Evolutionary conservation across 2,888 invertebrate genomes (phyloP).

Genomic region (Cantharis rufa): DNA sequence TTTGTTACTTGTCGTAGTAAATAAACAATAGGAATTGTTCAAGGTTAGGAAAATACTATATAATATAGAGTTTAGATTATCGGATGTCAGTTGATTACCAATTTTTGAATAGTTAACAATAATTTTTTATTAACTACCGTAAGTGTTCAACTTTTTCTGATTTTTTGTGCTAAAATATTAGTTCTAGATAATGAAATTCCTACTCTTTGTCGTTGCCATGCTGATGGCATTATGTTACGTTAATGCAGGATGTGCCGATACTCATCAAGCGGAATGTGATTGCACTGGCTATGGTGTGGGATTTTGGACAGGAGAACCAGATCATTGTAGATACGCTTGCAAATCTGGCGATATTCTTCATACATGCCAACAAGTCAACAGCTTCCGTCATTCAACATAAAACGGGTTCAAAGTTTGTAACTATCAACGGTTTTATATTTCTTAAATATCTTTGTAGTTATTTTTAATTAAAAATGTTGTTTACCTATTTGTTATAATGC

Average conservation of each 20-base stretch:
- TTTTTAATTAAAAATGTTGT: neutral
- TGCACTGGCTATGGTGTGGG: neutral
- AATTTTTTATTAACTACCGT: neutral
- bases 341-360: neutral
- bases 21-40: neutral
- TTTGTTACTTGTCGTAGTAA: neutral
- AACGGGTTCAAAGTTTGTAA: neutral
- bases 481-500: neutral
- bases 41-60: neutral
- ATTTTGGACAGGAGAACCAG: neutral
- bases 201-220: neutral
- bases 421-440: neutral
- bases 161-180: neutral
- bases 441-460: neutral
- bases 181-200: neutral
- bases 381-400: neutral
- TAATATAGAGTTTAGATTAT: neutral
- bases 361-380: neutral
- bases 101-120: neutral
- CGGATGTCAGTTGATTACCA: neutral
- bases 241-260: neutral
- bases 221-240: neutral
- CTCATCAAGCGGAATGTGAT: neutral
- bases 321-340: neutral
- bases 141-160: neutral